Conservation (phyloP, 2,113 vertebrate species). For the Oreochromis aureus region DNA sequence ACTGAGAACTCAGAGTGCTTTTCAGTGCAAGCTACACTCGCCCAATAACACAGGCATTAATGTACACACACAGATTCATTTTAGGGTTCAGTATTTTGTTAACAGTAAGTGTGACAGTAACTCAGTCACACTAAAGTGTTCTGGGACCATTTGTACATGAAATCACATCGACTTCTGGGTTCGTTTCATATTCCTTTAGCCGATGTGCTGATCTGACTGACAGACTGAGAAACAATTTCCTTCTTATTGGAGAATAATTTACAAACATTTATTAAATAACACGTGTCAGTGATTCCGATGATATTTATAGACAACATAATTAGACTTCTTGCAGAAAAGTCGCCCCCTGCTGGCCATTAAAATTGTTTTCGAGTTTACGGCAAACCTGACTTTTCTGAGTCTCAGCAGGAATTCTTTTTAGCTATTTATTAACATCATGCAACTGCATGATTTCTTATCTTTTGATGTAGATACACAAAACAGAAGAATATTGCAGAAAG, state of each 20-base stretch:
- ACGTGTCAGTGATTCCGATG: neutral
- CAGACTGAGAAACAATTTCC: neutral
- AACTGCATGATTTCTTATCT: neutral
- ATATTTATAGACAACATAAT: neutral
- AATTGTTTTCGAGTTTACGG: neutral
- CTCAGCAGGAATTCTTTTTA: neutral
- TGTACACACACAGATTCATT: neutral
- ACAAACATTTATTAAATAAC: neutral
- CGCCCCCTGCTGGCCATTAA: neutral
- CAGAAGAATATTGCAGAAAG: neutral
- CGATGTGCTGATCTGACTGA: neutral
- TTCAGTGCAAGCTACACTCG: neutral
- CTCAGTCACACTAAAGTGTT: neutral
- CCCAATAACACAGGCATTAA: neutral
- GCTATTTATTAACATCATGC: neutral
- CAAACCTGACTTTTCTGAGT: neutral
- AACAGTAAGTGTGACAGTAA: neutral
- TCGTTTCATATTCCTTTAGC: fast-evolving
- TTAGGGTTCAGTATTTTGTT: neutral
- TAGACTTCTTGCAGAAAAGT: neutral
- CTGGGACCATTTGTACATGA: neutral
- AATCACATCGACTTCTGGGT: neutral
- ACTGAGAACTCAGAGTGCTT: fast-evolving
- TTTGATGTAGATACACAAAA: neutral
- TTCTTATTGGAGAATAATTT: neutral